A percentile compares a stretch with the other conserved stretches of the same genome.
phyloP scores from a whole-genome alignment of 2,888 invertebrate species.

The Lysandra bellargus region DNA sequence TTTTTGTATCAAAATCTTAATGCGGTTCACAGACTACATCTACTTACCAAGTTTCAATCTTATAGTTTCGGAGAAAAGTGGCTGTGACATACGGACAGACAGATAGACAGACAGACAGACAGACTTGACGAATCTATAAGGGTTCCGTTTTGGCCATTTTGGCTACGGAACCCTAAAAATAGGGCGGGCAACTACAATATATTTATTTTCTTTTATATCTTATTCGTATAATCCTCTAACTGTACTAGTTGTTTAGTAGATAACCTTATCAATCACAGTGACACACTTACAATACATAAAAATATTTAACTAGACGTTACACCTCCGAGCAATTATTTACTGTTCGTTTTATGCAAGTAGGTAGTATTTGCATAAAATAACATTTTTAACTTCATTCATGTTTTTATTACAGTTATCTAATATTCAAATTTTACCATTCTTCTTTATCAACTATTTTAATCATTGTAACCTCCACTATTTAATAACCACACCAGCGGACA shows the following conservation, averaged over 20 bases:
- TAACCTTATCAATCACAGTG: neutral
- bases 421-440: neutral
- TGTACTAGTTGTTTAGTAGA: neutral
- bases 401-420: neutral
- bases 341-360: neutral
- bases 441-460: no score
- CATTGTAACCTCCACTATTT: no score
- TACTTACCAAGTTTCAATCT: no score
- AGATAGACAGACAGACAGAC: no score
- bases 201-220: neutral
- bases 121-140: no score
- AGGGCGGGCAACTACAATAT: neutral
- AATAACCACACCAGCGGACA: no score
- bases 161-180: no score
- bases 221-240: conserved; percentile 1
- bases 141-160: no score
- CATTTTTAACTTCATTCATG: neutral
- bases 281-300: conserved; percentile 20
- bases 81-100: no score
- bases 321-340: conserved; percentile 11
- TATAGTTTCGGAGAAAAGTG: no score
- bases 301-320: conserved; percentile 7
- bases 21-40: no score
- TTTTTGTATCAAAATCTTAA: no score
- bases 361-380: neutral